These are phyloP conservation scores for human DNA, from an alignment of 2,113 vertebrate species.

Conservation along the genomic window DNA sequence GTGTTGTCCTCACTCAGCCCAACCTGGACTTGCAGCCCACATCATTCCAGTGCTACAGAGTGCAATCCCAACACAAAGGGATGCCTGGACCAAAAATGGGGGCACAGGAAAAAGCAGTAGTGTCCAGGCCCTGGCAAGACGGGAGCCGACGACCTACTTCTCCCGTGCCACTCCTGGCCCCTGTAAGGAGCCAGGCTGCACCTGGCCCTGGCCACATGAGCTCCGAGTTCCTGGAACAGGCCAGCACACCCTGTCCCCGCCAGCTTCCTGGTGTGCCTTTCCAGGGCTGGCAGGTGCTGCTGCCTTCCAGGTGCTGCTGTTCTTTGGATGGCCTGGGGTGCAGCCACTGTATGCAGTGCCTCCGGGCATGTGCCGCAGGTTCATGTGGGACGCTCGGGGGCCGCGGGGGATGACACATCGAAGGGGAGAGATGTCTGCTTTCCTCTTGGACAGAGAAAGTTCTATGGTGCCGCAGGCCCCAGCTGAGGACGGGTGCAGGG, in stretches of 20 bases:
- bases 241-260: background rate
- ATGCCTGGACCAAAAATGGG: background rate
- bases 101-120: background rate
- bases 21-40: background rate
- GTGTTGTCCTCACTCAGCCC: background rate
- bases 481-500: background rate
- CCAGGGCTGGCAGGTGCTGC: background rate
- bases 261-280: background rate
- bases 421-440: no score
- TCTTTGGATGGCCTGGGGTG: background rate
- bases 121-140: background rate
- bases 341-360: rapidly evolving
- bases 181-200: background rate
- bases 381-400: rapidly evolving
- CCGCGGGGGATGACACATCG: background rate
- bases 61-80: rapidly evolving
- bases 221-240: background rate
- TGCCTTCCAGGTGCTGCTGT: background rate
- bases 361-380: background rate
- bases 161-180: background rate
- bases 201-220: rapidly evolving
- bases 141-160: background rate
- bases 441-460: background rate
- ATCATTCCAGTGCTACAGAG: background rate
- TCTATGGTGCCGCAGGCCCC: background rate